phyloP scores from a whole-genome alignment of 2,888 invertebrate species.

The Chaetogeoica ovagalla region DNA sequence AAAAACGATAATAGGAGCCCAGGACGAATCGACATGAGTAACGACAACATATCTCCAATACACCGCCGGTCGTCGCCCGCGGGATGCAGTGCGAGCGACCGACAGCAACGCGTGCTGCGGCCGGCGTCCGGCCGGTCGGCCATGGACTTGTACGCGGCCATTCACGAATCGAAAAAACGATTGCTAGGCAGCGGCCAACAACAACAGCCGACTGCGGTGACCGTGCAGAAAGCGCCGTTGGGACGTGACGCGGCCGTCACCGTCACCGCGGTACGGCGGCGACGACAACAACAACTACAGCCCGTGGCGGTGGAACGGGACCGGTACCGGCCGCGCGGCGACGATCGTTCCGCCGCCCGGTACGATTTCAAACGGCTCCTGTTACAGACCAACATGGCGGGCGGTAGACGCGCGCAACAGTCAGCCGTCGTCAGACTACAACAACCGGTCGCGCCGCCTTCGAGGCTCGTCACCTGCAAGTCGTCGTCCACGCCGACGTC shows the following conservation, averaged over 20 bases:
- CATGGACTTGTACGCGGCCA: constrained; percentile 75
- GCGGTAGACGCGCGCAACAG: constrained; percentile 31
- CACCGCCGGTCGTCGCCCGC: not conserved
- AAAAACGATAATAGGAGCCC: constrained; percentile 26
- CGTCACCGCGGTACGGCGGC: not conserved
- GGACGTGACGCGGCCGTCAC: not conserved
- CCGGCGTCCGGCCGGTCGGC: constrained; percentile 67
- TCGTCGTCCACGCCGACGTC: not conserved
- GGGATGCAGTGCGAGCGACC: no score
- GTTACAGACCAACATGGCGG: constrained; percentile 49
- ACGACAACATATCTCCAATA: constrained; percentile 44
- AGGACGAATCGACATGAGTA: constrained; percentile 41
- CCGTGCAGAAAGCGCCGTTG: not conserved
- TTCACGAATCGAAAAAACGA: constrained; percentile 73
- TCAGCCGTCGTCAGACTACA: constrained; percentile 34
- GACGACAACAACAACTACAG: no score
- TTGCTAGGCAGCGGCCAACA: constrained; percentile 49
- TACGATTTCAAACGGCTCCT: constrained; percentile 48
- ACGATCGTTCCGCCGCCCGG: constrained; percentile 30
- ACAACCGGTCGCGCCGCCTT: constrained; percentile 4
- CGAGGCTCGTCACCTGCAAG: not conserved
- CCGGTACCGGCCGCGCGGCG: constrained; percentile 12
- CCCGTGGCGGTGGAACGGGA: constrained; percentile 4
- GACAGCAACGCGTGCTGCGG: not conserved
- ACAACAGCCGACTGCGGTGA: constrained; percentile 56